phyloP scores from a whole-genome alignment of 1,140 invertebrate species.

The Drosophila ficusphila region DNA sequence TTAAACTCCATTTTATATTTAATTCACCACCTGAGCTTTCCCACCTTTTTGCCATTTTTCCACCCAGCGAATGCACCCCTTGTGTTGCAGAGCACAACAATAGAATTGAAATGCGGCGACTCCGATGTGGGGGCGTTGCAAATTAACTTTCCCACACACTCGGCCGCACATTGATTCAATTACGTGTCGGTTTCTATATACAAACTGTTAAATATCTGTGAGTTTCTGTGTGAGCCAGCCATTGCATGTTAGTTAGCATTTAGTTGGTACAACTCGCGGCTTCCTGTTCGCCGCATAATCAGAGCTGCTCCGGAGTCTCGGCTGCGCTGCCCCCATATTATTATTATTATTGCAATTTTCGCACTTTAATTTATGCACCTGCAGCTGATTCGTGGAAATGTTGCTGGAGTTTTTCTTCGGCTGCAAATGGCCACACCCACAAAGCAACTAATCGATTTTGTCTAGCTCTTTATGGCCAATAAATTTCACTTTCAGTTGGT shows the following conservation, averaged over 20 bases:
- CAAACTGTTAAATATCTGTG: conserved; percentile 1
- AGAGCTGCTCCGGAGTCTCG: conserved; percentile 25
- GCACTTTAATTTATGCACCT: conserved; percentile 82
- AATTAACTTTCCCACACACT: conserved; percentile 78
- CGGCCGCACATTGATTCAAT: conserved; percentile 57
- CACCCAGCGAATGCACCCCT: conserved; percentile 1
- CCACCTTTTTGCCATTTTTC: no score
- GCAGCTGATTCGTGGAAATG: conserved; percentile 68
- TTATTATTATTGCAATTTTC: conserved; percentile 78
- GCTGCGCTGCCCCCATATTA: conserved; percentile 53
- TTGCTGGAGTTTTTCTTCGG: conserved; percentile 49
- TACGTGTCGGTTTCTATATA: conserved; percentile 21
- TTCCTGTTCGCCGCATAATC: conserved; percentile 71
- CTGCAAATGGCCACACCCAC: conserved; percentile 70
- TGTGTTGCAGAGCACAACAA: conserved; percentile 48
- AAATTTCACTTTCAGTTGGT: conserved; percentile 78
- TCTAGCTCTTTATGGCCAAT: conserved; percentile 75
- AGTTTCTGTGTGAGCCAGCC: conserved; percentile 31
- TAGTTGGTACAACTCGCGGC: conserved; percentile 63
- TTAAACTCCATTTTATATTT: background rate
- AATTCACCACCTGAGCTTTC: background rate
- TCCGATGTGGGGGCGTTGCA: conserved; percentile 69
- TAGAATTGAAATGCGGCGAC: conserved; percentile 57
- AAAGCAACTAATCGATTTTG: conserved; percentile 76
- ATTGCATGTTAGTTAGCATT: conserved; percentile 76